Evolutionary conservation across 2,113 vertebrate genomes (phyloP), one percentile per base, ranked within the genome.

Genomic region (Lagopus muta): DNA sequence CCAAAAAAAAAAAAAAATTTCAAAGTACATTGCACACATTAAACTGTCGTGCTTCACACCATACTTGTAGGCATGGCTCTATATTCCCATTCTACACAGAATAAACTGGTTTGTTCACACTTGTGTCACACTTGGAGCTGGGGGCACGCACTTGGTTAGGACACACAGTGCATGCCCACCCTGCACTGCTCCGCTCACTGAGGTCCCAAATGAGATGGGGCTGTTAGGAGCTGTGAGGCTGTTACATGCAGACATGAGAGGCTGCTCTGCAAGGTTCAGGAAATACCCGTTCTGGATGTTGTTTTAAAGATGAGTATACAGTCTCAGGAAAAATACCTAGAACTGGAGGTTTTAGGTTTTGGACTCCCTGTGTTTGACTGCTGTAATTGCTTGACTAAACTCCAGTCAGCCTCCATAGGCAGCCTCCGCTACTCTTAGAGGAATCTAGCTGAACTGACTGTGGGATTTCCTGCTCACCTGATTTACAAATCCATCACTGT

Each of bases 401-500:
- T 43, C 11, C 67, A 47, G 79, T 88, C 64, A 58, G 9, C 69
- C 57, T 64, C 86, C 34, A 52, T 58, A 76, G 87, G 20, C 62
- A 82, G 36, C 24, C 42, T 21, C 61, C 87, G 61, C 77, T 90
- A 82, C 40, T 74, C 61, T 90, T 17, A 88, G 90, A 76, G 52
- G 70, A 88, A 78, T 65, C 40, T 40, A 54, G 50, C 28, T 92
- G 77, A 96, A 95, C 28, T 86, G 93, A 71, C 65, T 73, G 47
- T 89, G 89, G 87, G 73, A 79, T 96, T 95, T 97, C 82, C 77
- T 93, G 40, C 82, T 93, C 92, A 95, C 81, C 86, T 79, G 82
- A 89, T 54, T 88, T 75, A 60, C 19, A 62, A 79, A 93, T 45
- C 67, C 90, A 85, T 80, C 13, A 4, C 87, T 97, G 97, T 94